Conservation (phyloP, 2,113 vertebrate species). For the Thymallus thymallus region DNA sequence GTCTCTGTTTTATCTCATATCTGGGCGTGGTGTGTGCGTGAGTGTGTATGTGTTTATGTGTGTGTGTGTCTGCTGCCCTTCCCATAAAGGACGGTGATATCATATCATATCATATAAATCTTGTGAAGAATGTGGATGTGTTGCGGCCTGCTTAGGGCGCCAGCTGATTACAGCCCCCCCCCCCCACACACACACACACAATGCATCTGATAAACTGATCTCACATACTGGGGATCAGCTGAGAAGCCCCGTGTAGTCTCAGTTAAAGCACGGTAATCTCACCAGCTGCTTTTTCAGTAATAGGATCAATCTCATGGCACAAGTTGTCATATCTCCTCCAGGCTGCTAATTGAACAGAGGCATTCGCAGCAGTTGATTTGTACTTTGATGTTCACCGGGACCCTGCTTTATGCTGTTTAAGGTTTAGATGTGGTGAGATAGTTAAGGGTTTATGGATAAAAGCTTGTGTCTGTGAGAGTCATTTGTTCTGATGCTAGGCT, state of each 20-base stretch:
- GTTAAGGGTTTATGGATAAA: slow-evolving; percentile 1
- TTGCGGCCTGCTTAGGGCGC: neutral
- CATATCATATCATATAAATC: slow-evolving; percentile 17
- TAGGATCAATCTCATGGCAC: slow-evolving; percentile 8
- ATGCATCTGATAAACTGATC: slow-evolving; percentile 24
- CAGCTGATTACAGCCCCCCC: neutral
- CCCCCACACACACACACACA: neutral
- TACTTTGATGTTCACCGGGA: slow-evolving; percentile 8
- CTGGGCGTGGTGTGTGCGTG: no score
- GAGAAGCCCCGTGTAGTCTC: neutral
- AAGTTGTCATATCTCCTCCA: slow-evolving; percentile 17
- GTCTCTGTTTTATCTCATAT: no score
- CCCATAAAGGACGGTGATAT: slow-evolving; percentile 23
- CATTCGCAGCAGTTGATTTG: slow-evolving; percentile 13
- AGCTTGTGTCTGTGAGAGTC: neutral
- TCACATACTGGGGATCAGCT: slow-evolving; percentile 10
- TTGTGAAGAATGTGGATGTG: slow-evolving; percentile 3
- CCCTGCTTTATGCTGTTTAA: neutral
- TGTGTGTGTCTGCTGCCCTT: neutral
- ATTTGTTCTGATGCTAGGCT: slow-evolving; percentile 4
- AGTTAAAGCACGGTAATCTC: neutral
- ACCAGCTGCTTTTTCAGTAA: slow-evolving; percentile 38
- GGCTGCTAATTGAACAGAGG: slow-evolving; percentile 8
- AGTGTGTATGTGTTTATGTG: no score
- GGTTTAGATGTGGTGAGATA: slow-evolving; percentile 10